Evolutionary conservation across 2,797 vertebrate genomes (phyloP), one percentile per base, ranked within the genome.

Genomic region (Coracias cyanogaster): DNA sequence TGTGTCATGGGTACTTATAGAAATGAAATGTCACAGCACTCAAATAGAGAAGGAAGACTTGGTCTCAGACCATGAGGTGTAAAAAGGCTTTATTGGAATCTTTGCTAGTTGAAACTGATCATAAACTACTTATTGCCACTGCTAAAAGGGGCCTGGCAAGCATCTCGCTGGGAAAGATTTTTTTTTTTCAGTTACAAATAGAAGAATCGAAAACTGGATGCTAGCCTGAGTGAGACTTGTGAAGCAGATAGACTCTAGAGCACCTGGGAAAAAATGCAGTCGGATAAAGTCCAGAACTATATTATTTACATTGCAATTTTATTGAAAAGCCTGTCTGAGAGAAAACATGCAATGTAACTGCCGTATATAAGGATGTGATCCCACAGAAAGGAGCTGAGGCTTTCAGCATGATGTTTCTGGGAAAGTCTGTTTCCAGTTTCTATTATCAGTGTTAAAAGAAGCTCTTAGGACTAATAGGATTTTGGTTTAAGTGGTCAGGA

Each of bases 11-110:
- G 86, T 87, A 89, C 94, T 96, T 95, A 90, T 13, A 96, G 95
- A 91, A 96, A 96, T 92, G 55, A 95, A 95, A 96, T 89, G 86
- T 92, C 92, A 96, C 81, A 86, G 93, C 31, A 57, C 60, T 93
- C 84, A 91, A 77, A 93, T 87, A 89, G 83, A 72, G 93, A 92
- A 93, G 60, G 78, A 93, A 94, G 81, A 57, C 57, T 97, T 95
- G 90, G 67, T 96, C 71, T 49, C 39, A 43, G 81, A 78, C 93
- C 94, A 95, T 11, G 65, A 94, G 74, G 57, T 80, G 64, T 92
- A 85, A 95, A 95, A 96, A 93, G 67, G 60, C 67, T 93, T 95
- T 94, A 85, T 55, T 91, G 92, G 81, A 94, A 84, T 74, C 93
- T 87, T 89, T 91, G 64, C 86, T 87, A 45, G 60, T 85, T 87